Conservation (phyloP, 2,888 invertebrate species). For the Eupithecia tripunctaria region DNA sequence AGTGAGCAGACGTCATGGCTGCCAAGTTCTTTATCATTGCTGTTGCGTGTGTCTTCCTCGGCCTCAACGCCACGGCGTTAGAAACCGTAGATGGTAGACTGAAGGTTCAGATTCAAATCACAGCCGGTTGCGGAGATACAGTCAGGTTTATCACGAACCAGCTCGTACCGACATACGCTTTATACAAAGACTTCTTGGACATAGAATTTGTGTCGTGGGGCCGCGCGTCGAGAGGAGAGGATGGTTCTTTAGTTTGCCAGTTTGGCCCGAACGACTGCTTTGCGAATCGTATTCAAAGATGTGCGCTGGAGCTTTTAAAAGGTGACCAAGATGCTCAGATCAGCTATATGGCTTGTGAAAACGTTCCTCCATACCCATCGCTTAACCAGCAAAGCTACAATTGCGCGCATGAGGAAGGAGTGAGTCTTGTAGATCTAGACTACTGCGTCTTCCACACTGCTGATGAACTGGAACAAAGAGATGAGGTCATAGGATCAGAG, state of each 20-base stretch:
- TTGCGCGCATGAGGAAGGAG: slow-evolving; percentile 64
- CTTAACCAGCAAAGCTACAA: slow-evolving; percentile 56
- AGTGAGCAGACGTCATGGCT: slow-evolving; percentile 50
- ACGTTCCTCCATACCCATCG: slow-evolving; percentile 56
- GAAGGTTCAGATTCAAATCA: slow-evolving; percentile 66
- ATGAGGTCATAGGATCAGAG: slow-evolving; percentile 55
- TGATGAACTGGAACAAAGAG: slow-evolving; percentile 60
- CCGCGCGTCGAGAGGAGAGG: slow-evolving; percentile 54
- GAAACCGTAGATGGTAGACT: slow-evolving; percentile 65
- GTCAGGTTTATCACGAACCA: slow-evolving; percentile 60
- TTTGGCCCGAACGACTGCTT: slow-evolving; percentile 68
- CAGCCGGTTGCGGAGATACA: slow-evolving; percentile 70
- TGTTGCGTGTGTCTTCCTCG: slow-evolving; percentile 42
- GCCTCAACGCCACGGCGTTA: slow-evolving; percentile 44
- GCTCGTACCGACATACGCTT: slow-evolving; percentile 58
- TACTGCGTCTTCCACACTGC: slow-evolving; percentile 62
- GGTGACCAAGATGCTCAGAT: slow-evolving; percentile 64
- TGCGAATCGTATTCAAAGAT: slow-evolving; percentile 75
- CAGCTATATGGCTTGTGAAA: slow-evolving; percentile 74
- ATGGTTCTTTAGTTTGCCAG: slow-evolving; percentile 63
- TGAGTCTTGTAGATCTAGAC: slow-evolving; percentile 62
- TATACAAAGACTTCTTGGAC: slow-evolving; percentile 65
- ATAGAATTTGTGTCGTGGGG: slow-evolving; percentile 79
- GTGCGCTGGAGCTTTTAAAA: slow-evolving; percentile 62
- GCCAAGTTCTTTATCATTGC: slow-evolving; percentile 41